These are phyloP conservation scores for Cyclopterus lumpus DNA, from an alignment of 2,797 vertebrate species.

Conservation along the genomic window DNA sequence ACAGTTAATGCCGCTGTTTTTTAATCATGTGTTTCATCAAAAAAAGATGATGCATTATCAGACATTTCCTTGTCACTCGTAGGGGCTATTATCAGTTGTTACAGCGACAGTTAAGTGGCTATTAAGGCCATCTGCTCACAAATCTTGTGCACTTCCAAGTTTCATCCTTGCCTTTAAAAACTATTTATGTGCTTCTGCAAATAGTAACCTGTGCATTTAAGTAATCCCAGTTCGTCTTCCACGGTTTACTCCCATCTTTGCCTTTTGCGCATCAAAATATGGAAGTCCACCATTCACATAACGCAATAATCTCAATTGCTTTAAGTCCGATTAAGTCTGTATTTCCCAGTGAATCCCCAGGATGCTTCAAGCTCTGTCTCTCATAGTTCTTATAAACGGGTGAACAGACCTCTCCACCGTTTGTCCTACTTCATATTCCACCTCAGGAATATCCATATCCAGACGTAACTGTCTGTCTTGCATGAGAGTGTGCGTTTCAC, in stretches of 20 bases:
- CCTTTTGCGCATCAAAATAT: not conserved
- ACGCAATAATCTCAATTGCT: conserved; percentile 14
- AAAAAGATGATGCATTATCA: not conserved
- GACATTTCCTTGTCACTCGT: not conserved
- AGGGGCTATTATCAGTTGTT: not conserved
- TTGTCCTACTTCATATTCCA: not conserved
- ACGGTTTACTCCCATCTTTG: not conserved
- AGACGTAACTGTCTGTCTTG: not conserved
- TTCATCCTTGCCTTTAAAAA: conserved; percentile 17
- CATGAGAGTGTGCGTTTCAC: conserved; percentile 12
- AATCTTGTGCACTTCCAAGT: conserved; percentile 22
- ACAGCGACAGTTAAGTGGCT: conserved; percentile 6
- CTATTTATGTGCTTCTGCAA: conserved; percentile 1
- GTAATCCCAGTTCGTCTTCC: not conserved
- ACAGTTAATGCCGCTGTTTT: conserved; percentile 6
- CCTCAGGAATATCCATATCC: conserved; percentile 2
- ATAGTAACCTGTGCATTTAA: conserved; percentile 2
- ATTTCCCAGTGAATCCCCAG: conserved; percentile 7
- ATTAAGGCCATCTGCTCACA: conserved; percentile 23
- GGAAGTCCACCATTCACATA: conserved; percentile 1
- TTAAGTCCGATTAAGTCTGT: not conserved
- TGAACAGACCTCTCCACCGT: not conserved
- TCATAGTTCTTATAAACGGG: not conserved
- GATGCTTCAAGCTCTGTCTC: conserved; percentile 10
- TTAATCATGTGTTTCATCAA: not conserved